Evolutionary conservation across 2,113 vertebrate species (phyloP), one percentile per base, ranked within the genome.

Genomic region (Brienomyrus longianalis): DNA sequence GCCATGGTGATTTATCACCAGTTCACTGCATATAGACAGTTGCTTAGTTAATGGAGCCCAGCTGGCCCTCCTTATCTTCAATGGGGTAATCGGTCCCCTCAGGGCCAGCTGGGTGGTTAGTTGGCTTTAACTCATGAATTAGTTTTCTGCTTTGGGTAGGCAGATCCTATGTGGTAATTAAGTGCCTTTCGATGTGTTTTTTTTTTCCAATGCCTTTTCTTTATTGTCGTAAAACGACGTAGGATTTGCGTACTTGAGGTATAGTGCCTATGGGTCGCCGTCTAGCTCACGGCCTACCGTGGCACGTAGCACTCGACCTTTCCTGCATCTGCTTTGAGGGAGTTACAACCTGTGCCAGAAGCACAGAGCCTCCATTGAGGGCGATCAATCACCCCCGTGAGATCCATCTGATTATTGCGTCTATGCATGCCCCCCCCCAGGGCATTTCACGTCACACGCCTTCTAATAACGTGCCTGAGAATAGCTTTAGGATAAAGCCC

Each of bases 401-500:
- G 66, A 74, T 27, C 31, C n/a, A 59, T 56, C 31, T 21, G 51
- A 51, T 51, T 77, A 70, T 17, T 50, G 70, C 1, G 47, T 50
- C 66, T 52, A 83, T 43, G 51, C 17, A 50, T 23, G 62, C 7
- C n/a, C 62, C 77, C 74, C 59, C 23, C 52, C 31, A 83, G 35
- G 45, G 48, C 35, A 56, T 83, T 83, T 45, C 23, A 59, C 27
- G 23, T 50, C 77, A 56, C 48, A 83, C 35, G 5, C 21, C 70
- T 89, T 83, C 21, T 86, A 80, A 54, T 89, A 83, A 84, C 52
- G 88, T 13, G 83, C 52, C 88, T 35, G 83, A 89, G 51, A 89
- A 84, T 89, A 89, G 47, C 17, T 39, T 27, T 70, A 9, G 15
- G 70, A 80, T 48, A 39, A 77, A 80, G 13, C 47, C 47, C 48